These are phyloP conservation scores for Choristoneura rosaceana DNA, from an alignment of 2,888 invertebrate genomes.

Conservation along the genomic window DNA sequence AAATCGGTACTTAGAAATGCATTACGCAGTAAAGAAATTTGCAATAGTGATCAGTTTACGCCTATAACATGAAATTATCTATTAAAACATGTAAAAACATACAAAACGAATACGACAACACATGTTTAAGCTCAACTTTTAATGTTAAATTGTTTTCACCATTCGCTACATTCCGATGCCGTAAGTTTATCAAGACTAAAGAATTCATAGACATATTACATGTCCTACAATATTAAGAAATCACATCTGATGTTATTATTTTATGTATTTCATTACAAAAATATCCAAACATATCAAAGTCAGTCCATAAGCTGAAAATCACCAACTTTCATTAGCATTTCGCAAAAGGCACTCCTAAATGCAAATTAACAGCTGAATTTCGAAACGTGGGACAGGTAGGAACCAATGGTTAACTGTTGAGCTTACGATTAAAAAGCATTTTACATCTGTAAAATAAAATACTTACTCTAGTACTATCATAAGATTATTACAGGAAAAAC, in stretches of 20 bases:
- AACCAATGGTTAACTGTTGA: conserved; percentile 56
- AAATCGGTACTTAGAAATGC: conserved; percentile 55
- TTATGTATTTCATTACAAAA: conserved; percentile 63
- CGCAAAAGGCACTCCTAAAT: conserved; percentile 77
- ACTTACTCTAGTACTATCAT: conserved; percentile 64
- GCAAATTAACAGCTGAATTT: conserved; percentile 56
- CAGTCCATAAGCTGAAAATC: conserved; percentile 70
- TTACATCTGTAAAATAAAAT: conserved; percentile 51
- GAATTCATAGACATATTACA: conserved; percentile 60
- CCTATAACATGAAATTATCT: conserved; percentile 51
- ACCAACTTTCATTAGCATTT: conserved; percentile 61
- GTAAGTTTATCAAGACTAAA: conserved; percentile 43
- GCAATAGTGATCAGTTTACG: conserved; percentile 44
- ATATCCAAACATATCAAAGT: conserved; percentile 73
- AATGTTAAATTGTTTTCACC: conserved; percentile 31
- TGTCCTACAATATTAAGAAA: conserved; percentile 50
- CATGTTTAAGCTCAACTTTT: conserved; percentile 67
- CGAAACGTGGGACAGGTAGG: conserved; percentile 32
- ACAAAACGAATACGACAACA: conserved; percentile 66
- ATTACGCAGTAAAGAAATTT: conserved; percentile 48
- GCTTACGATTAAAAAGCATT: conserved; percentile 55
- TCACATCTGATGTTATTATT: conserved; percentile 50
- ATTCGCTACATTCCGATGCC: conserved; percentile 29
- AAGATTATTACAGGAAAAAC: conserved; percentile 69
- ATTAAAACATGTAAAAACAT: conserved; percentile 60